These are phyloP conservation scores for Lepidonotus clava DNA, from an alignment of 2,888 invertebrate species.

Conservation along the genomic window DNA sequence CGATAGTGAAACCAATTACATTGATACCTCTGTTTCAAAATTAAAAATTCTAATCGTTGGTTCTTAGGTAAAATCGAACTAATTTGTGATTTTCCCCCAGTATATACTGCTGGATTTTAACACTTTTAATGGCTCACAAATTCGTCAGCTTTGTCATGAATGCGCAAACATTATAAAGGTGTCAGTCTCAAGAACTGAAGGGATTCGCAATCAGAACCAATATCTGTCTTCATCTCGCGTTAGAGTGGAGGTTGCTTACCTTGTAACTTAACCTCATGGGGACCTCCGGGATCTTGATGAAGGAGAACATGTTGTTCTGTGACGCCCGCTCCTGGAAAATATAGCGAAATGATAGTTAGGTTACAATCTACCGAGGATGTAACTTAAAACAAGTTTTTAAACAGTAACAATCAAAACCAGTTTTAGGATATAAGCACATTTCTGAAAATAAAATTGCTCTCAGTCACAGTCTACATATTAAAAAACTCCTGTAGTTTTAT, in stretches of 20 bases:
- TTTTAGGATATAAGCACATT: too few relatives aligned
- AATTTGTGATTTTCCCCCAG: too few relatives aligned
- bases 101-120: not conserved
- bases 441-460: too few relatives aligned
- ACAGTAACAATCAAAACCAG: too few relatives aligned
- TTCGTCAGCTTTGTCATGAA: not conserved
- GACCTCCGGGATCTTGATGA: slow-evolving; percentile 98
- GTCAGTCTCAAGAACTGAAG: not conserved
- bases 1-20: not conserved
- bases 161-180: not conserved
- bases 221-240: not conserved
- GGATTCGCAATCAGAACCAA: not conserved
- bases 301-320: slow-evolving; percentile 98
- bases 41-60: too few relatives aligned
- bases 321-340: slow-evolving; percentile 92
- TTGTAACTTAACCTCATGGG: slow-evolving; percentile 88
- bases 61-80: not conserved
- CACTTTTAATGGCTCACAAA: not conserved
- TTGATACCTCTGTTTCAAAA: too few relatives aligned
- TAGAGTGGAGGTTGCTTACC: slow-evolving; percentile 70
- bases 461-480: too few relatives aligned
- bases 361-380: too few relatives aligned
- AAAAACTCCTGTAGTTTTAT: too few relatives aligned
- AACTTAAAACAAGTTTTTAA: too few relatives aligned
- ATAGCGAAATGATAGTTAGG: not conserved